Conservation (phyloP, 2,888 invertebrate species). For the Ennomos erosarius region DNA sequence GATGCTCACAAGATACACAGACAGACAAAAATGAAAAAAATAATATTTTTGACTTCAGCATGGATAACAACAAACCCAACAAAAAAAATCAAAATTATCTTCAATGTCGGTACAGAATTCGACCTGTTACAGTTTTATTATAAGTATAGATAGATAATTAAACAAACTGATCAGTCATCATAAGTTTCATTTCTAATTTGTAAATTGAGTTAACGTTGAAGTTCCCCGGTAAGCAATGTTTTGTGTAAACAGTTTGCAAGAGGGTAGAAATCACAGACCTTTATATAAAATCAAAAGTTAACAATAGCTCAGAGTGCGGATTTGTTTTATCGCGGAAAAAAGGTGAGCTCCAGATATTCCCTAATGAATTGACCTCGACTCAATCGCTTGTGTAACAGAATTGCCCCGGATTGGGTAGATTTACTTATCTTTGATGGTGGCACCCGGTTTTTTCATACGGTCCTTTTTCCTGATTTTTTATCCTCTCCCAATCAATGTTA, state of each 20-base stretch:
- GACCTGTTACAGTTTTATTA: too few relatives aligned
- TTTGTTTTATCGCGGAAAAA: constrained; percentile 47
- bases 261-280: constrained; percentile 21
- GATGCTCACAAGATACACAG: too few relatives aligned
- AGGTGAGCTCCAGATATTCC: constrained; percentile 42
- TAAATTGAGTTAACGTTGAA: constrained; percentile 20
- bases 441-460: constrained; percentile 22
- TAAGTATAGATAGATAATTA: constrained; percentile 20
- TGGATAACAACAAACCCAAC: too few relatives aligned
- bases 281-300: constrained; percentile 44
- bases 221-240: constrained; percentile 6
- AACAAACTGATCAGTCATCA: constrained; percentile 22
- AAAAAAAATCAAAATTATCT: too few relatives aligned
- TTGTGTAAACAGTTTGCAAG: constrained; percentile 27
- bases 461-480: constrained; percentile 25
- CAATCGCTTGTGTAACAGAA: constrained; percentile 49
- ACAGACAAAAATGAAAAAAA: too few relatives aligned
- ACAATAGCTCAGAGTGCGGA: constrained; percentile 37
- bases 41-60: too few relatives aligned
- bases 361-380: constrained; percentile 54
- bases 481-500: constrained; percentile 35
- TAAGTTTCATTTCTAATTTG: constrained; percentile 18
- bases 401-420: constrained; percentile 36
- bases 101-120: too few relatives aligned
- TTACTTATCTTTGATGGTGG: constrained; percentile 38